These are phyloP conservation scores for Leucosticte australis DNA, from an alignment of 2,113 vertebrate species.

Conservation along the genomic window DNA sequence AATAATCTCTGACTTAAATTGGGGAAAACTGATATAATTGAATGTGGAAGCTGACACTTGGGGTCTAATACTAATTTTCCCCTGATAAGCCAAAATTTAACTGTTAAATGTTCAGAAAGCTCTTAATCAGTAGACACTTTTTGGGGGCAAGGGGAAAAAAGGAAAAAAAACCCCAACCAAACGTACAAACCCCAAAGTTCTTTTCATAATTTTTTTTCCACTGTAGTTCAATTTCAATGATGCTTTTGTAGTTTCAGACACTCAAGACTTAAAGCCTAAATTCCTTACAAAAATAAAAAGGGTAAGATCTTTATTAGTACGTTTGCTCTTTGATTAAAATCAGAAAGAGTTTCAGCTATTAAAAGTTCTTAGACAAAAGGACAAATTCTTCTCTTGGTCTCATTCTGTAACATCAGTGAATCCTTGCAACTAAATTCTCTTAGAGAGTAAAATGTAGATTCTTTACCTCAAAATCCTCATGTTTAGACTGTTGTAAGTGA, in stretches of 20 bases:
- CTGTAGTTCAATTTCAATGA: background rate
- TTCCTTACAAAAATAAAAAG: background rate
- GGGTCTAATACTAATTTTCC: background rate
- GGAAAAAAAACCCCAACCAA: accelerated
- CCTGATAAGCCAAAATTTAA: background rate
- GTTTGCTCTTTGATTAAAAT: background rate
- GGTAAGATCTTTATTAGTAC: background rate
- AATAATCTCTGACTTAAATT: background rate
- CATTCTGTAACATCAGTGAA: background rate
- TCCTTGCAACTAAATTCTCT: background rate
- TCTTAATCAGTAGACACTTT: background rate
- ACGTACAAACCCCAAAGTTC: accelerated
- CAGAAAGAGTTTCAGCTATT: background rate
- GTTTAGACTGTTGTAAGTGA: background rate
- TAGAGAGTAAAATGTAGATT: background rate
- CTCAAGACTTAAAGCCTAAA: background rate
- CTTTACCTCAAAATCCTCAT: background rate
- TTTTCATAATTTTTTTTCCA: background rate
- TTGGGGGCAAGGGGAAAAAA: accelerated
- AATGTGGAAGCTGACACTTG: background rate
- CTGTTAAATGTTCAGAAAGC: background rate
- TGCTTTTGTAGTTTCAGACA: background rate
- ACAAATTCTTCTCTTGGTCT: background rate
- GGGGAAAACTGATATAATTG: background rate
- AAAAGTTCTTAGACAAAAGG: background rate